A percentile compares a stretch with the other conserved stretches of the same genome.
These are phyloP conservation scores for Stenichneumon culpator DNA, from an alignment of 2,888 invertebrate species.

Conservation along the genomic window DNA sequence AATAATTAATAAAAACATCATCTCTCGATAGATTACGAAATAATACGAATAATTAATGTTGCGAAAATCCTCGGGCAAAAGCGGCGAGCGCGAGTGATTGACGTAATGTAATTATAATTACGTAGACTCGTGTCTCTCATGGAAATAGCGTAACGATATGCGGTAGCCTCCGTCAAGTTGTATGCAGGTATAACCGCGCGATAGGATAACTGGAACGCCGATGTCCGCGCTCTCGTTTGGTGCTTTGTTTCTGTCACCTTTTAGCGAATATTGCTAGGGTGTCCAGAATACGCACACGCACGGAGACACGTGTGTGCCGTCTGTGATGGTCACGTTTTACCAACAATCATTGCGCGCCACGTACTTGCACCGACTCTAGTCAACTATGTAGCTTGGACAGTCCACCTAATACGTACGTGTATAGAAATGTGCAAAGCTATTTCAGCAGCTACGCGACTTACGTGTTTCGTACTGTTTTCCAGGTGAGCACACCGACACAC, in stretches of 20 bases:
- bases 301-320: conserved; percentile 12
- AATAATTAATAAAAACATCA: neutral
- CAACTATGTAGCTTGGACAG: neutral
- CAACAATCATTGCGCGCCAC: conserved; percentile 60
- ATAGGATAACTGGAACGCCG: neutral
- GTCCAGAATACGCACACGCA: conserved; percentile 9
- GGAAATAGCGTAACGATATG: neutral
- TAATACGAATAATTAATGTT: neutral
- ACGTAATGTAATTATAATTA: neutral
- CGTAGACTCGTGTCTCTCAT: neutral
- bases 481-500: neutral
- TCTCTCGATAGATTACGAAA: neutral
- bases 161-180: neutral
- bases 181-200: neutral
- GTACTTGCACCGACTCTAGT: conserved; percentile 41
- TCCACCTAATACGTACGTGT: neutral
- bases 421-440: conserved; percentile 11
- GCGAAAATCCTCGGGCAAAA: neutral
- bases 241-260: conserved; percentile 1
- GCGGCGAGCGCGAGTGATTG: neutral
- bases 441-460: conserved; percentile 18
- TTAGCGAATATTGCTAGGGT: neutral
- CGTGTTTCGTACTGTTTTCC: conserved; percentile 17
- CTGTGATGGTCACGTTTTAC: conserved; percentile 51
- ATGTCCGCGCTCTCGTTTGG: neutral